Conservation (phyloP, 2,888 invertebrate genomes). For the Carabus problematicus region DNA sequence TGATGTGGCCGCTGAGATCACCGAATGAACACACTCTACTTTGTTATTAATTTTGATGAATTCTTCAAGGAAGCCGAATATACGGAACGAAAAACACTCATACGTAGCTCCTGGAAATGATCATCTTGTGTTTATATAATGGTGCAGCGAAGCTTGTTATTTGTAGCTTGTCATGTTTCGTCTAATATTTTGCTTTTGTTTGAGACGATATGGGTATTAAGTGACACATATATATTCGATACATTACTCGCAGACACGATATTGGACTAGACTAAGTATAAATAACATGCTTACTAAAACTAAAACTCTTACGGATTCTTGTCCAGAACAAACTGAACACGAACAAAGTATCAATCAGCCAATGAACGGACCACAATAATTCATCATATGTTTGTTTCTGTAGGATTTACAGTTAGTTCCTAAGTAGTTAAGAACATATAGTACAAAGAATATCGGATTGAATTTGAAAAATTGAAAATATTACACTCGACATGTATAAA, state of each 20-base stretch:
- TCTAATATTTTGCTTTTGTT: neutral
- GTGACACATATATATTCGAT: neutral
- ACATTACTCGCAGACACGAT: conserved; percentile 15
- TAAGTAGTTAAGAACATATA: neutral
- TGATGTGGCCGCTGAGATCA: neutral
- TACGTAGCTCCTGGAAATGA: too few relatives aligned
- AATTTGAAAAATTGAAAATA: conserved; percentile 11
- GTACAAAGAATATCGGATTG: neutral
- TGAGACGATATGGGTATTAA: neutral
- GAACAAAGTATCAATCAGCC: conserved; percentile 6
- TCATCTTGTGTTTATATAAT: too few relatives aligned
- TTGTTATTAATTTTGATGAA: too few relatives aligned
- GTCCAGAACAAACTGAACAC: conserved; percentile 8
- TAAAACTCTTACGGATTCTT: conserved; percentile 5
- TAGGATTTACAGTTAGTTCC: neutral
- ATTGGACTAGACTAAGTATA: conserved; percentile 31
- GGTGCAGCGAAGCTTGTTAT: too few relatives aligned
- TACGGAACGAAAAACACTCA: too few relatives aligned
- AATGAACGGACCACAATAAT: neutral
- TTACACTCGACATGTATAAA: conserved; percentile 27
- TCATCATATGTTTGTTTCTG: conserved; percentile 1
- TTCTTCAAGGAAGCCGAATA: too few relatives aligned
- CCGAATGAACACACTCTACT: too few relatives aligned
- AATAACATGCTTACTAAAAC: conserved; percentile 26
- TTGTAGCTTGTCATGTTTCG: neutral